These are phyloP conservation scores for Exaiptasia diaphana DNA, from an alignment of 64 coral and sea anemone genomes.

Conservation along the genomic window DNA sequence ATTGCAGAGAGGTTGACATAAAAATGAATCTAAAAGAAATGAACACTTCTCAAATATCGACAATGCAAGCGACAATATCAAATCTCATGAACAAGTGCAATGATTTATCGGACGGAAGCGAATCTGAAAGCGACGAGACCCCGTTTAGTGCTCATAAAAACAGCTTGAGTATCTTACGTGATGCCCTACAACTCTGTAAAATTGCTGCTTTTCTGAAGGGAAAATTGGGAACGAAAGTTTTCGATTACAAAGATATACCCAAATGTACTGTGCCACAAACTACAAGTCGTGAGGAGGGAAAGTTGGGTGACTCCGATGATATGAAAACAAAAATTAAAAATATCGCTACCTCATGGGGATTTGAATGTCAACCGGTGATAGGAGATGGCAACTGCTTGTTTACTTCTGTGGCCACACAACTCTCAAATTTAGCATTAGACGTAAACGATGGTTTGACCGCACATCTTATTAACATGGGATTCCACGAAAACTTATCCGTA, in stretches of 20 bases:
- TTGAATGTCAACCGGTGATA: background rate
- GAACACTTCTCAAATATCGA: background rate
- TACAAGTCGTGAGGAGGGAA: background rate
- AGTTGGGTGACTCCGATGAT: background rate
- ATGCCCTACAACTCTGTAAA: background rate
- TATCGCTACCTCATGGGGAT: background rate
- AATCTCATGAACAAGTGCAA: background rate
- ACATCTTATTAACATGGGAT: background rate
- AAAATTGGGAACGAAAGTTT: background rate
- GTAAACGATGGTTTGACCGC: background rate
- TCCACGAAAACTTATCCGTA: background rate
- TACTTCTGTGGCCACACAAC: background rate
- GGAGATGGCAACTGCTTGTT: background rate
- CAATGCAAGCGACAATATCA: background rate
- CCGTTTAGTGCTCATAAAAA: background rate
- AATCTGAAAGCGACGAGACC: background rate
- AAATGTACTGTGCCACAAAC: background rate
- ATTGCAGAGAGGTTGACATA: background rate
- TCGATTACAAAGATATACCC: background rate
- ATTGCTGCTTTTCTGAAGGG: background rate
- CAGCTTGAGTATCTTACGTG: background rate
- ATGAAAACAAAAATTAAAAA: background rate
- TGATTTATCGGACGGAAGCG: background rate
- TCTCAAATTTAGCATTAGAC: background rate
- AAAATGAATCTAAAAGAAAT: background rate